Percentiles rank a stretch among this genome's conserved stretches.
Conservation (phyloP, 1,140 invertebrate species). For the Odontomachus brunneus region DNA sequence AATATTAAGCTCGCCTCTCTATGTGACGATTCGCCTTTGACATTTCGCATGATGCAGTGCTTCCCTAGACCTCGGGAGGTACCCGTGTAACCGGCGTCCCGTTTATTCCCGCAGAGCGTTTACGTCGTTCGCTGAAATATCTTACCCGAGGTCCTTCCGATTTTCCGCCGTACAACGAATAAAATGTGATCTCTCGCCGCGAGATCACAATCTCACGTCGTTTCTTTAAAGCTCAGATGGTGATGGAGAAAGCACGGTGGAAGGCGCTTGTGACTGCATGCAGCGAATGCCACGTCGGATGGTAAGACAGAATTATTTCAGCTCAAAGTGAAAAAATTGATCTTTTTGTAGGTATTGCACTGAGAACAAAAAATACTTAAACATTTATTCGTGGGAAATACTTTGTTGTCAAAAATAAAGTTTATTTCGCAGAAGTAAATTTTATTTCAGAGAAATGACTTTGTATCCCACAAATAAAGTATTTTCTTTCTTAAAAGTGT, state of each 20-base stretch:
- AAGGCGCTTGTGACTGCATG: neutral
- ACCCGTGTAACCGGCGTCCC: constrained; percentile 21
- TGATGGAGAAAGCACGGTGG: too few relatives aligned
- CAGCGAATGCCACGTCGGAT: neutral
- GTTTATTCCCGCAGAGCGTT: constrained; percentile 23
- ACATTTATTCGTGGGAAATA: too few relatives aligned
- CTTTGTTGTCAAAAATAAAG: too few relatives aligned
- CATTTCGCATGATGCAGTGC: constrained; percentile 50
- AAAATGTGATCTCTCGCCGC: constrained; percentile 17
- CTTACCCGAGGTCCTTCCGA: neutral
- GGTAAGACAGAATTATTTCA: neutral
- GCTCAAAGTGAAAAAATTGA: too few relatives aligned
- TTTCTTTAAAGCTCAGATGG: constrained; percentile 8
- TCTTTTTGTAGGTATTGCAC: too few relatives aligned
- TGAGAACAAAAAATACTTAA: too few relatives aligned
- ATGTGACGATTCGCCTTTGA: constrained; percentile 41
- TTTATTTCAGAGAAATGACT: too few relatives aligned
- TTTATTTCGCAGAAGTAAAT: too few relatives aligned
- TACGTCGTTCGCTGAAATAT: constrained; percentile 8
- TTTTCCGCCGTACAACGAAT: neutral
- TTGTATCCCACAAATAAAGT: too few relatives aligned
- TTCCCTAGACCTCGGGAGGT: constrained; percentile 22
- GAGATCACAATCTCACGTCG: neutral
- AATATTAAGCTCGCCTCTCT: constrained; percentile 33
- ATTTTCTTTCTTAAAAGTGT: too few relatives aligned